Conservation (phyloP, 2,797 vertebrate species). For the Galaxias olidus region DNA sequence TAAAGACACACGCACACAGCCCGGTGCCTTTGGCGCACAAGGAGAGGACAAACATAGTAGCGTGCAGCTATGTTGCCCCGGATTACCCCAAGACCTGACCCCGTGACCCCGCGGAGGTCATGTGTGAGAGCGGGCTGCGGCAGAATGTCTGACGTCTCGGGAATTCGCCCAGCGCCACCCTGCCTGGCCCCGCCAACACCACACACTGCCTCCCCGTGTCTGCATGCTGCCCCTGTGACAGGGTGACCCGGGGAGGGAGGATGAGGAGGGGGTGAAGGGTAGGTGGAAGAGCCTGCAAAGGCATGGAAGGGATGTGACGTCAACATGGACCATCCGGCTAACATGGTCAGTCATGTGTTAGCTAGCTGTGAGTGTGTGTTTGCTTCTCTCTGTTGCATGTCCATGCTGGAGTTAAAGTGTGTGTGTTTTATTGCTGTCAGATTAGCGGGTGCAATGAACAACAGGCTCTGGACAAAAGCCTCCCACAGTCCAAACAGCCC, state of each 20-base stretch:
- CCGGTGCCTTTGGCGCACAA: conserved; percentile 8
- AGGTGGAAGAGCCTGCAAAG: too few species aligned
- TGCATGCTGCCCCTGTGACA: not conserved
- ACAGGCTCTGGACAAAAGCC: too few species aligned
- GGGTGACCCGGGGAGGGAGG: not conserved
- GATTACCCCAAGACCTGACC: conserved; percentile 68
- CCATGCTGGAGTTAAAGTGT: not conserved
- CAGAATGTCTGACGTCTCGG: conserved; percentile 62
- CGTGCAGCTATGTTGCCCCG: conserved; percentile 49
- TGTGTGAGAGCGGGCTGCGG: conserved; percentile 56
- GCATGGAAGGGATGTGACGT: not conserved
- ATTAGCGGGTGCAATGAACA: too few species aligned
- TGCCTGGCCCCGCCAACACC: conserved; percentile 46
- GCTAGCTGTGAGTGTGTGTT: not conserved
- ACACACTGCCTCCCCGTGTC: conserved; percentile 7
- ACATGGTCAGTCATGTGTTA: not conserved
- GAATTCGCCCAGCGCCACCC: conserved; percentile 52
- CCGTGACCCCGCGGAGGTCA: conserved; percentile 58
- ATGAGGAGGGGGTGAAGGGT: not conserved
- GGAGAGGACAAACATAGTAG: conserved; percentile 36
- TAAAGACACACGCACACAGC: not conserved
- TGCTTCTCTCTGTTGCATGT: not conserved
- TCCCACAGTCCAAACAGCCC: too few species aligned
- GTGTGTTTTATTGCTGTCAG: not conserved
- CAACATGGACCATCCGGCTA: too few species aligned